Base-by-base conservation (phyloP, 2,888 invertebrate species). In the Noctua pronuba region DNA sequence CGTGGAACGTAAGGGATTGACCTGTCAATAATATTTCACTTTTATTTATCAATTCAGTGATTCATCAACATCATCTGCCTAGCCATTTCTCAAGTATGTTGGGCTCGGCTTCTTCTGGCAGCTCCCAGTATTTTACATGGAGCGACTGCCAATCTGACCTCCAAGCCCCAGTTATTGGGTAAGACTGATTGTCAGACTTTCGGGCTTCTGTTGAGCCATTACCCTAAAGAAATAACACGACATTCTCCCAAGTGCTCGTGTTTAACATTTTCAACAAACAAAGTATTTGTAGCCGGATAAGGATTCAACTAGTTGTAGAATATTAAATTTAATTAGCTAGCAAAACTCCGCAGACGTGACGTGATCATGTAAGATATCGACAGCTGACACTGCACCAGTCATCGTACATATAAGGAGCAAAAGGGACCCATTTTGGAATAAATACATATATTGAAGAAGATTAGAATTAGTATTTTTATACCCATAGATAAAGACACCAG, bases 401-500 rank as follows among this genome's bases (percentile, higher is more conserved):
- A n/a, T n/a, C n/a, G n/a, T 62, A 62, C 18, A 1, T 35, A 55
- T 35, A 35, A 62, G 11, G 6, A 13, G 62, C 10, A 62, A 62
- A 62, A 24, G 2, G 21, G 7, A 21, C 21, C 21, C 3, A 62
- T 31, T 60, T 60, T 3, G 11, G 2, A 38, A 64, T 64, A 41
- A 58, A 21, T 58, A 46, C 18, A 24, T 55, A 44, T 35, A 60
- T n/a, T 60, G 60, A 31, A 49, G 24, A 38, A 7, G 35, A 75
- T 5, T 31, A 24, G n/a, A 46, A 52, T 38, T 6, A 11, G 11
- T 28, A 6, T 55, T 13, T 38, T 41, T 31, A 41, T 95, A 98
- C 99, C 98, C 98, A 98, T 98, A 38, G 98, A 98, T 28, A 99
- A 97, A 88, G 99, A 99, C 89, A 99, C 98, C 68, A 99, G 97